These are phyloP conservation scores for Ophion slaviceki DNA, from an alignment of 2,888 invertebrate genomes.

Conservation along the genomic window DNA sequence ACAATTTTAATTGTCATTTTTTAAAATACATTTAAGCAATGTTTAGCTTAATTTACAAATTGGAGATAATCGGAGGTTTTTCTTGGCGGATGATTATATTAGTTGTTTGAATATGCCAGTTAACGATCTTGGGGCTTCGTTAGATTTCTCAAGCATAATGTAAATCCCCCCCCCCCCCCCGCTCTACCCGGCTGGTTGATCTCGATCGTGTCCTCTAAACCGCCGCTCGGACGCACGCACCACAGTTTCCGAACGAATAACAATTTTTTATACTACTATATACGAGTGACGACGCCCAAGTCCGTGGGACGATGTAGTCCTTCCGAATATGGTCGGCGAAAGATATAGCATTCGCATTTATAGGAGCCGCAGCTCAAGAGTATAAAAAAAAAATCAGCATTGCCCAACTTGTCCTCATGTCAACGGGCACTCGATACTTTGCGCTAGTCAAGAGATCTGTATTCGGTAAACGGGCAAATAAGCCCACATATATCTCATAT, in stretches of 20 bases:
- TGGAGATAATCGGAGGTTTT: too few relatives aligned
- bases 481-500: too few relatives aligned
- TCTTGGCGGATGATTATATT: too few relatives aligned
- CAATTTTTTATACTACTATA: conserved; percentile 63
- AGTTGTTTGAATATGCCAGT: too few relatives aligned
- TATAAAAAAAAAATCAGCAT: background rate
- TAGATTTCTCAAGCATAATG: conserved; percentile 37
- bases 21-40: too few relatives aligned
- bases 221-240: background rate
- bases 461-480: too few relatives aligned
- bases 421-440: too few relatives aligned
- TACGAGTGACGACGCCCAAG: conserved; percentile 83
- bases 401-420: too few relatives aligned
- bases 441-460: too few relatives aligned
- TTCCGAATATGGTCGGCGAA: conserved; percentile 84
- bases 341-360: conserved; percentile 52
- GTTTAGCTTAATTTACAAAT: too few relatives aligned
- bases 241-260: conserved; percentile 42
- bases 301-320: conserved; percentile 85
- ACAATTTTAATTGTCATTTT: too few relatives aligned
- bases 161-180: conserved; percentile 7
- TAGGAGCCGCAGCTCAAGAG: conserved; percentile 24
- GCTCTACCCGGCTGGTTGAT: conserved; percentile 12
- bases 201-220: conserved; percentile 16
- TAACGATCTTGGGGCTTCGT: background rate